phyloP scores from a whole-genome alignment of 2,797 vertebrate genomes.

The Alcedo atthis region DNA sequence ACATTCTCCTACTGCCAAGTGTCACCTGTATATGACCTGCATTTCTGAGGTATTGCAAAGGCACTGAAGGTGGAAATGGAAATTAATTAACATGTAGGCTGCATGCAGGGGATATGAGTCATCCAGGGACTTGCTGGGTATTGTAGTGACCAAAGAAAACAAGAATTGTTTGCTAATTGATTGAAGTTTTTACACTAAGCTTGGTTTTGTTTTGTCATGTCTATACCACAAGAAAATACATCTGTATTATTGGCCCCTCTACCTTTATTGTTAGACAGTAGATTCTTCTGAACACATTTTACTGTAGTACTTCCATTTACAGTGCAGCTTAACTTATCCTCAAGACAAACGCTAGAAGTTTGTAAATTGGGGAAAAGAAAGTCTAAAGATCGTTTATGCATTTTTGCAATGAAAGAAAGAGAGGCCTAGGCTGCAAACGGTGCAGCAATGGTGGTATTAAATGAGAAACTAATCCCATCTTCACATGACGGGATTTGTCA shows the following conservation, averaged over 20 bases:
- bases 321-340: background rate
- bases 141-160: background rate
- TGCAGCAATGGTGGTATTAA: background rate
- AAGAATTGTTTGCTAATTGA: background rate
- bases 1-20: background rate
- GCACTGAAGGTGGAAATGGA: background rate
- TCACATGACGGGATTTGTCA: too few relatives aligned
- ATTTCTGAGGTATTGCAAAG: background rate
- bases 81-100: rapidly evolving
- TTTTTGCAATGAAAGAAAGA: background rate
- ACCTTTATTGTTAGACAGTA: background rate
- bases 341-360: background rate
- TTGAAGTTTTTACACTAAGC: background rate
- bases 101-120: background rate
- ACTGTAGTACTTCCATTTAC: background rate
- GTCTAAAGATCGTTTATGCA: background rate
- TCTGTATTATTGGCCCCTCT: background rate
- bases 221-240: background rate
- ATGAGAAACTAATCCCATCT: background rate
- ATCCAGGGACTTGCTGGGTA: background rate
- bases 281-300: background rate
- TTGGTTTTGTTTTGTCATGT: background rate
- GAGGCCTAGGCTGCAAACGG: background rate
- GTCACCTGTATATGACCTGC: background rate
- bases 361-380: background rate